phyloP scores from a whole-genome alignment of 2,888 invertebrate genomes.

The Drosophila gaucha region DNA sequence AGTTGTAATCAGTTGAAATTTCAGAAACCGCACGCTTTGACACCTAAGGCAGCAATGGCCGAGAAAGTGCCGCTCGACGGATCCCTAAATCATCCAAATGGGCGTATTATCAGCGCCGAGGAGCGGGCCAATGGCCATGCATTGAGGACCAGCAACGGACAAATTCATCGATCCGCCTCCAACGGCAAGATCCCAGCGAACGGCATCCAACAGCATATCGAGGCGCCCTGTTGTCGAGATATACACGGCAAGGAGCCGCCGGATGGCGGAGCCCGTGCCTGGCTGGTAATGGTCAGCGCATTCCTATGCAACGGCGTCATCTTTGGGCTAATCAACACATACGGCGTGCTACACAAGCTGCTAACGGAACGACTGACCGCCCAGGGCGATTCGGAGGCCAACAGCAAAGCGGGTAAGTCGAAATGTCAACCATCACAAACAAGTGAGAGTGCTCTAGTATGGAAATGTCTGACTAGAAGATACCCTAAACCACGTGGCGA shows the following conservation, averaged over 20 bases:
- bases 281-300: constrained; percentile 92
- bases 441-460: not conserved
- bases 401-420: constrained; percentile 92
- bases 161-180: constrained; percentile 19
- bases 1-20: constrained; percentile 45
- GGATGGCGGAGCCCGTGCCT: constrained; percentile 92
- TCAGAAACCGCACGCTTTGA: constrained; percentile 37
- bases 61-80: constrained; percentile 80
- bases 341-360: constrained; percentile 90
- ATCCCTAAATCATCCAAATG: constrained; percentile 59
- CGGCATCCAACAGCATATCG: constrained; percentile 61
- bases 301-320: constrained; percentile 95
- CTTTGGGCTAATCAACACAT: constrained; percentile 96
- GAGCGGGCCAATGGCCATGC: constrained; percentile 56
- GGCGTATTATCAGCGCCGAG: constrained; percentile 62
- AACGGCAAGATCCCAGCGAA: constrained; percentile 54
- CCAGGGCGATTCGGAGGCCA: constrained; percentile 89
- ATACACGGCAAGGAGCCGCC: constrained; percentile 86
- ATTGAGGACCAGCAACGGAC: constrained; percentile 28
- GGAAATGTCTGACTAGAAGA: not conserved
- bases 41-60: constrained; percentile 61
- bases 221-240: constrained; percentile 80
- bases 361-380: constrained; percentile 88
- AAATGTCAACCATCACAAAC: not conserved
- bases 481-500: not conserved